These are phyloP conservation scores for Diadema setosum DNA, from an alignment of 35 echinoderm and acorn worm genomes.

Conservation along the genomic window DNA sequence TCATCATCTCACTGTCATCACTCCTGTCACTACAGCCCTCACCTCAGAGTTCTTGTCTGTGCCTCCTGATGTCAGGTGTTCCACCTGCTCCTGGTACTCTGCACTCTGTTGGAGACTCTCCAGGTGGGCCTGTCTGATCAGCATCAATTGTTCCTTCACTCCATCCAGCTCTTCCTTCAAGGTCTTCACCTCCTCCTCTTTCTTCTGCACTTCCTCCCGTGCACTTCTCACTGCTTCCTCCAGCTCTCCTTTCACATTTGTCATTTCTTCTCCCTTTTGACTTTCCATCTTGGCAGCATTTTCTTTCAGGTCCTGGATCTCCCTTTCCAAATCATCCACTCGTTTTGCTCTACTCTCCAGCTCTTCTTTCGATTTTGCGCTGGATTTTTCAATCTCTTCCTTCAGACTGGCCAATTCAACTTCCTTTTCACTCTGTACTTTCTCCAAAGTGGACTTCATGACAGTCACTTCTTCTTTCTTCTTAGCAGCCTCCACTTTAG, in stretches of 20 bases:
- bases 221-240: not conserved
- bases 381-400: not conserved
- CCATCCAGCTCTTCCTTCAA: slow-evolving; percentile 32
- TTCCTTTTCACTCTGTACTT: not conserved
- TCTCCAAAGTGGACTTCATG: not conserved
- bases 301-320: not conserved
- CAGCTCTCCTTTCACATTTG: not conserved
- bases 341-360: not conserved
- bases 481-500: not conserved
- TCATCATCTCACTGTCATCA: too few species aligned
- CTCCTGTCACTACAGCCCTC: not conserved
- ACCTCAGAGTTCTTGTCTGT: not conserved
- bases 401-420: not conserved
- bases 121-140: slow-evolving; percentile 53
- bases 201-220: not conserved
- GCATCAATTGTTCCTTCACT: slow-evolving; percentile 37
- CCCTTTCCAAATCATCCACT: slow-evolving; percentile 20
- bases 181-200: slow-evolving; percentile 10
- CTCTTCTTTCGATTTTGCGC: not conserved
- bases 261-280: slow-evolving; percentile 20
- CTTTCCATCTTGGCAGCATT: not conserved
- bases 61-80: not conserved
- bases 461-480: not conserved
- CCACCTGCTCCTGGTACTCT: slow-evolving; percentile 18
- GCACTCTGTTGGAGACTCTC: slow-evolving; percentile 28